These are phyloP conservation scores for Noctua pronuba DNA, from an alignment of 2,888 invertebrate species.

Conservation along the genomic window DNA sequence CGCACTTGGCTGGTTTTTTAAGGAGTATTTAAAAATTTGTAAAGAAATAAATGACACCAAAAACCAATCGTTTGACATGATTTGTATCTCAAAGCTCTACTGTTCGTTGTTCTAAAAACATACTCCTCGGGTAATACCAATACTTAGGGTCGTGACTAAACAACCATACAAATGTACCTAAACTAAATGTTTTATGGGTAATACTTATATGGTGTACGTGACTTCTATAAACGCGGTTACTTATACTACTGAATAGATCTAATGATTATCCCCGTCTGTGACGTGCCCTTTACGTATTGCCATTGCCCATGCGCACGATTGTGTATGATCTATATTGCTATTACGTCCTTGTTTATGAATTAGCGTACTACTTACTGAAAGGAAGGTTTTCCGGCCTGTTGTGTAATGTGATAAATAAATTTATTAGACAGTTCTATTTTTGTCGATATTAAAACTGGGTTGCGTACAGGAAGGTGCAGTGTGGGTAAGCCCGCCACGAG, in stretches of 20 bases:
- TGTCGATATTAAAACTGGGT: not conserved
- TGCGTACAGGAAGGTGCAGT: too few relatives aligned
- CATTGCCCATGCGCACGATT: constrained; percentile 1
- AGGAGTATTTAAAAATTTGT: too few relatives aligned
- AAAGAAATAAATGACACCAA: not conserved
- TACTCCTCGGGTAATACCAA: constrained; percentile 7
- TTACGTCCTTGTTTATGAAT: constrained; percentile 25
- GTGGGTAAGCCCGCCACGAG: too few relatives aligned
- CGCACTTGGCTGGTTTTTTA: too few relatives aligned
- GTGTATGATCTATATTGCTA: not conserved
- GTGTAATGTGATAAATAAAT: not conserved
- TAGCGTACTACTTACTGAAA: constrained; percentile 9
- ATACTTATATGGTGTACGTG: constrained; percentile 56
- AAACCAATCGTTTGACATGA: constrained; percentile 9
- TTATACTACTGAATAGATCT: constrained; percentile 19
- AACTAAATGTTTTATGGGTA: constrained; percentile 17
- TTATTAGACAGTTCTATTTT: not conserved
- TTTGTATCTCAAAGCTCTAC: constrained; percentile 25
- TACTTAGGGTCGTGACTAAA: constrained; percentile 15
- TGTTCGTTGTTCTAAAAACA: constrained; percentile 22
- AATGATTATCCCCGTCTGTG: constrained; percentile 26
- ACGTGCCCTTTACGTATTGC: constrained; percentile 20
- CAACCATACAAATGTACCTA: not conserved
- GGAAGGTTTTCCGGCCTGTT: constrained; percentile 5
- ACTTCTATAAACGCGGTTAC: constrained; percentile 31